These are phyloP conservation scores for Lates calcarifer DNA, from an alignment of 2,113 vertebrate genomes.

Conservation along the genomic window DNA sequence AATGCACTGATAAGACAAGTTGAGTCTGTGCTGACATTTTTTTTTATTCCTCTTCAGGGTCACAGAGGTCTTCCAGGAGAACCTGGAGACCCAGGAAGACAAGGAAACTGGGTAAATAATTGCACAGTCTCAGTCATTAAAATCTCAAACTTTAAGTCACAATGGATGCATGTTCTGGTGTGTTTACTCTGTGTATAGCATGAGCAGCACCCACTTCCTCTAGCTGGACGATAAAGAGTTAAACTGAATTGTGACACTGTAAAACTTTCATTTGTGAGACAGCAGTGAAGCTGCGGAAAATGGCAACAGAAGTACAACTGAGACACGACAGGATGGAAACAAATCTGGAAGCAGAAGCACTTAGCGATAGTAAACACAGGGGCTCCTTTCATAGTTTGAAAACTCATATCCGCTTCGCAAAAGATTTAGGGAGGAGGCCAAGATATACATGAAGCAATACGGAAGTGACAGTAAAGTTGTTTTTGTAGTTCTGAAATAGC, in stretches of 20 bases:
- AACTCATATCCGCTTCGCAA: conserved; percentile 49
- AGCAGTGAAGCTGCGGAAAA: conserved; percentile 80
- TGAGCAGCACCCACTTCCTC: not conserved
- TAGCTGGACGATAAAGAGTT: conserved; percentile 46
- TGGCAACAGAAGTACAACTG: conserved; percentile 66
- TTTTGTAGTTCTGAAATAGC: conserved; percentile 50
- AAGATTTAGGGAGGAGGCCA: conserved; percentile 44
- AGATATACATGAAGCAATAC: conserved; percentile 45
- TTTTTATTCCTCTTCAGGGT: conserved; percentile 76
- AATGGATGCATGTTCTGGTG: not conserved
- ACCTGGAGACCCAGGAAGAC: conserved; percentile 73
- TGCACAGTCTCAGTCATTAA: not conserved
- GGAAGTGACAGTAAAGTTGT: conserved; percentile 58
- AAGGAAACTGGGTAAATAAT: conserved; percentile 81
- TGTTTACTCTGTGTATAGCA: conserved; percentile 3
- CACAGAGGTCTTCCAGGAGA: conserved; percentile 82
- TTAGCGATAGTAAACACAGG: conserved; percentile 72
- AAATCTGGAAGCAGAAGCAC: conserved; percentile 69
- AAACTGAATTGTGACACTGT: conserved; percentile 54
- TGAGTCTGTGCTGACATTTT: conserved; percentile 22
- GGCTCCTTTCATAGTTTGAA: conserved; percentile 52
- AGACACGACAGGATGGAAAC: conserved; percentile 79
- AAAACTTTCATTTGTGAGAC: conserved; percentile 58
- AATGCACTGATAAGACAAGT: not conserved
- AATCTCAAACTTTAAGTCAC: not conserved